phyloP scores from a whole-genome alignment of 2,113 vertebrate species.

The Lophius piscatorius region DNA sequence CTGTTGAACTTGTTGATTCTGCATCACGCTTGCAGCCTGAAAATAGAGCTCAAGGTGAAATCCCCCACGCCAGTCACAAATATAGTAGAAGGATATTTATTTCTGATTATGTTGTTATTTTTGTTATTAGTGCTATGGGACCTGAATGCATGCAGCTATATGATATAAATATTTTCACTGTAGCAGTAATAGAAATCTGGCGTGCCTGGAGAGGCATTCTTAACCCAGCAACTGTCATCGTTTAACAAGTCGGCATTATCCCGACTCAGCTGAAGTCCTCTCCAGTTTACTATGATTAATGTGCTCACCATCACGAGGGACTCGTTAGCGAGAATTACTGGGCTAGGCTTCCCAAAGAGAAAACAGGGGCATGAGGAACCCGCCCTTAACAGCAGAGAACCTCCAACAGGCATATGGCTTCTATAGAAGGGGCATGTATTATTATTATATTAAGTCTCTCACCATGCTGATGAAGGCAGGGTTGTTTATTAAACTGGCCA shows the following conservation, averaged over 20 bases:
- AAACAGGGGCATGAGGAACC: constrained; percentile 13
- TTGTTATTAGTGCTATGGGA: neutral
- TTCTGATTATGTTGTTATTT: neutral
- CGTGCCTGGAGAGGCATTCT: constrained; percentile 19
- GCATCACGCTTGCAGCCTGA: constrained; percentile 97
- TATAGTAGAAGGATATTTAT: neutral
- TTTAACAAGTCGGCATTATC: constrained; percentile 24
- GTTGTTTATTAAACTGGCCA: constrained; percentile 99
- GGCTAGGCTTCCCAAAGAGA: too few species aligned
- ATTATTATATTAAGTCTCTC: constrained; percentile 51
- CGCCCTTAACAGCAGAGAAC: neutral
- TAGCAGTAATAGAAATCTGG: constrained; percentile 13
- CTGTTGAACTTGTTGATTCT: constrained; percentile 97
- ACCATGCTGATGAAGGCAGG: constrained; percentile 99
- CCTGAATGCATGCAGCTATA: neutral
- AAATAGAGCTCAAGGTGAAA: constrained; percentile 47
- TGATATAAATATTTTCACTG: constrained; percentile 16
- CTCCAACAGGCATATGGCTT: too few species aligned
- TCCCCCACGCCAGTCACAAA: too few species aligned
- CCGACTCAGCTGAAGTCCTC: constrained; percentile 20
- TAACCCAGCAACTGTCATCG: constrained; percentile 25
- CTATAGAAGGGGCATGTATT: too few species aligned
- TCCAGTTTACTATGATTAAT: too few species aligned
- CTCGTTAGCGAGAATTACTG: too few species aligned
- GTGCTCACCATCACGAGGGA: too few species aligned